phyloP scores from a whole-genome alignment of 2,113 vertebrate genomes.

The Pituophis catenifer region DNA sequence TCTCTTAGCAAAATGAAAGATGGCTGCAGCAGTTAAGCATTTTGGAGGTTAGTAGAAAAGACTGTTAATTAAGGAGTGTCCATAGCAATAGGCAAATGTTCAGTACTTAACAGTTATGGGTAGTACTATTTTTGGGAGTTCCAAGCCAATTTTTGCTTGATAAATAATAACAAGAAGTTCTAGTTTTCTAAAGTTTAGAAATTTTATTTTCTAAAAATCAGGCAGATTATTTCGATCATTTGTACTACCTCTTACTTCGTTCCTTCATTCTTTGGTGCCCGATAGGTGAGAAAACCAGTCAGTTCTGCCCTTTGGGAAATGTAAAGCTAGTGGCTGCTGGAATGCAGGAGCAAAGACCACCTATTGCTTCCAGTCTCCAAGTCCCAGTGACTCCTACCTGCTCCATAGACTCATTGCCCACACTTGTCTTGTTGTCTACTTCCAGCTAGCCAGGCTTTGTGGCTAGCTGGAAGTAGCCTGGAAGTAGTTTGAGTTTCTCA shows the following conservation, averaged over 20 bases:
- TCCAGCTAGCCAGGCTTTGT: not conserved
- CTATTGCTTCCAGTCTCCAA: not conserved
- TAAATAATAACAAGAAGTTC: slow-evolving; percentile 16
- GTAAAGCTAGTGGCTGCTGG: not conserved
- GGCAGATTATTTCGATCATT: not conserved
- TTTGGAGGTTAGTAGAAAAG: slow-evolving; percentile 23
- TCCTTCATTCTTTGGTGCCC: not conserved
- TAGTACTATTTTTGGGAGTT: slow-evolving; percentile 6
- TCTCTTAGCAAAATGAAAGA: slow-evolving; percentile 21
- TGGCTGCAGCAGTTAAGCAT: not conserved
- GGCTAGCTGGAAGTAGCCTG: too few relatives aligned
- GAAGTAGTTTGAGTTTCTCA: too few relatives aligned
- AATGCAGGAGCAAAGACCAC: not conserved
- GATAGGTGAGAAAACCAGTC: fast-evolving
- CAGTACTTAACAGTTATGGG: slow-evolving; percentile 12
- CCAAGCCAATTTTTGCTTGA: not conserved
- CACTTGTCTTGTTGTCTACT: not conserved
- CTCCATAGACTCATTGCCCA: not conserved
- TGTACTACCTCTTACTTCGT: not conserved
- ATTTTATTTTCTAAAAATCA: not conserved
- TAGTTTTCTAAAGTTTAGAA: not conserved
- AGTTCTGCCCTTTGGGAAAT: not conserved
- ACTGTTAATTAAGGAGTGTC: slow-evolving; percentile 24
- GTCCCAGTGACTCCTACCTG: not conserved
- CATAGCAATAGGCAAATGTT: not conserved